Base-by-base conservation (phyloP, 2,888 invertebrate genomes). In the Halictus ligatus region DNA sequence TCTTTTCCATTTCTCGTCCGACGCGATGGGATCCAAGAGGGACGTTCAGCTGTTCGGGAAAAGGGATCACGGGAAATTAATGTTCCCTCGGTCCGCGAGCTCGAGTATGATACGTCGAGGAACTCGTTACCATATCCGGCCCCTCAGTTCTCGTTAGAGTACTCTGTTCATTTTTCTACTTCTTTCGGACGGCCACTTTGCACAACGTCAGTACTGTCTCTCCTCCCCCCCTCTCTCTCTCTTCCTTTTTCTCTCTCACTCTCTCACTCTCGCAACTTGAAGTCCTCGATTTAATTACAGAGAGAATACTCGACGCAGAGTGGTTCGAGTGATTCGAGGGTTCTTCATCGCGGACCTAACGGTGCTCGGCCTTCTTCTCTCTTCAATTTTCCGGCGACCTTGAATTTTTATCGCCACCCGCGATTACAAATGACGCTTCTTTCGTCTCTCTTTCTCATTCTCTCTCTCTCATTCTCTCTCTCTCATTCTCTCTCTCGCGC, bases 271-370 rank as follows among this genome's bases (percentile, higher is more conserved):
- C 54, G 3, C 58, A n/a, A 58, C 58, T 58, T 58, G n/a, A 69
- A 64, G 67, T 67, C 72, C 58, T 78, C 58, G 46, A 85, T 81
- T 85, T 86, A 85, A 86, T 86, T 85, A 81, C 81, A 48, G n/a
- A 54, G 81, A 86, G 81, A 81, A 81, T 69, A 78, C 86, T 86
- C 73, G 58, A n/a, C 25, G 18, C n/a, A 18, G 69, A 81, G 81
- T 58, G 74, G 40, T 78, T 78, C 67, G 67, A 86, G 85, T 72
- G 78, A 78, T 60, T 84, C 85, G 74, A 85, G 85, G 58, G 54
- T 58, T 43, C 86, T 85, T 78, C 75, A 64, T 72, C 72, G 67
- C n/a, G 58, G 78, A 21, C 43, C 35, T 71, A 82, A 77, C 83
- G 25, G 43, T 48, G 50, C 67, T 64, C 75, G 35, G 64, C 64